Evolutionary conservation across 2,888 invertebrate species (phyloP).

Genomic region (Diogma glabrata): DNA sequence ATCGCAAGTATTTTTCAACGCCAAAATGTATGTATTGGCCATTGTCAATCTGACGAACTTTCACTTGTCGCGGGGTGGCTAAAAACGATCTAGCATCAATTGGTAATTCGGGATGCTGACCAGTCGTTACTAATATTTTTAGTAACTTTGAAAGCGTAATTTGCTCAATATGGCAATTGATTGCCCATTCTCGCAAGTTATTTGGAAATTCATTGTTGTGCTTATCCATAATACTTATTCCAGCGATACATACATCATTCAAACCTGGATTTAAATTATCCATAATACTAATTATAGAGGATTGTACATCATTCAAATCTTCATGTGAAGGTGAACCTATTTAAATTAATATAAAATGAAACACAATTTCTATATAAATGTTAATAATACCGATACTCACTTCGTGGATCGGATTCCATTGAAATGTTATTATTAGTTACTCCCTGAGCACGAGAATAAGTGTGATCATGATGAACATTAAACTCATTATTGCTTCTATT

Average conservation of each 20-base stretch:
- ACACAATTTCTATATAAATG: not conserved
- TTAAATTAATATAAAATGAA: not conserved
- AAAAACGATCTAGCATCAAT: too few species aligned
- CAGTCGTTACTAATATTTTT: not conserved
- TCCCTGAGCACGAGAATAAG: not conserved
- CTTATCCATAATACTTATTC: not conserved
- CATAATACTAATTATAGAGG: not conserved
- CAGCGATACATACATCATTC: not conserved
- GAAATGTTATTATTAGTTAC: not conserved
- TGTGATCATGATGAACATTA: not conserved
- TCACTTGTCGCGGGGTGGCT: not conserved
- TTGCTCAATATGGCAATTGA: not conserved
- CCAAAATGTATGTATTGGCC: too few species aligned
- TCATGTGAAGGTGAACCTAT: not conserved
- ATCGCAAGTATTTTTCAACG: not conserved
- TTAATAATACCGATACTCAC: not conserved
- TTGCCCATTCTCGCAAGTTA: not conserved
- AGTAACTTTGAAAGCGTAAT: not conserved
- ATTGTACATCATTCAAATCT: not conserved
- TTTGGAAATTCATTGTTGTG: not conserved
- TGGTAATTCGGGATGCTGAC: not conserved
- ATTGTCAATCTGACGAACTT: too few species aligned
- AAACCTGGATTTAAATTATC: not conserved
- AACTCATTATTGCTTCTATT: not conserved
- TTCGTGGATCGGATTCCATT: not conserved